These are phyloP conservation scores for Oryzias dopingdopingensis DNA, from an alignment of 2,797 vertebrate species.

Conservation along the genomic window DNA sequence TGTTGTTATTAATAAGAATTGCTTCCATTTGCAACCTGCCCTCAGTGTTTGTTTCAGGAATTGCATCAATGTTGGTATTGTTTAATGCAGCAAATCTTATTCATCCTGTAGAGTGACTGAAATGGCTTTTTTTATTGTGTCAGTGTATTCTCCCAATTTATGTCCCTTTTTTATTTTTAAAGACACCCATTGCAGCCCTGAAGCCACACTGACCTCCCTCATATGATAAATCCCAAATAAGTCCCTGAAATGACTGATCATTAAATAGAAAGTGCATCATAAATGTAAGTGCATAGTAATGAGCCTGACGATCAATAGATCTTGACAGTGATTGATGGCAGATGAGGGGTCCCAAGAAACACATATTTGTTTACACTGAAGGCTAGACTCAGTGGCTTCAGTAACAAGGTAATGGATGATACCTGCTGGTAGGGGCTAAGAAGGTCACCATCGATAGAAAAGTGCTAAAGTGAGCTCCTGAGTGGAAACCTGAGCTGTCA, in stretches of 20 bases:
- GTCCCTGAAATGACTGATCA: neutral
- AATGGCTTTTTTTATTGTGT: no score
- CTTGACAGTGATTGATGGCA: neutral
- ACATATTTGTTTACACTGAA: neutral
- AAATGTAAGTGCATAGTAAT: neutral
- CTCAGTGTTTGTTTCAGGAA: no score
- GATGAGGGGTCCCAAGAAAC: neutral
- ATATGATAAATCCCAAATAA: neutral
- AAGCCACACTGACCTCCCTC: neutral
- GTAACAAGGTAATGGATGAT: neutral
- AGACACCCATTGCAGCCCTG: neutral
- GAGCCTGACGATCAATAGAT: neutral
- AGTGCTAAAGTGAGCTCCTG: neutral
- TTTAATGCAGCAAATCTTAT: no score
- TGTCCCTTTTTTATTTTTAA: no score
- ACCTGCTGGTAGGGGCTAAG: neutral
- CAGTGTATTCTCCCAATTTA: no score
- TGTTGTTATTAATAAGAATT: no score
- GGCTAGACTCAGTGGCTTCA: neutral
- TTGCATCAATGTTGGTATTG: no score
- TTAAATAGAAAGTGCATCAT: neutral
- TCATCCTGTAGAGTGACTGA: no score
- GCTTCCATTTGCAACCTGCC: no score
- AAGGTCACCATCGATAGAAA: neutral
- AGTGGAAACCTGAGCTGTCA: neutral